These are phyloP conservation scores for Talpa occidentalis DNA, from an alignment of 2,113 vertebrate genomes.

Conservation along the genomic window DNA sequence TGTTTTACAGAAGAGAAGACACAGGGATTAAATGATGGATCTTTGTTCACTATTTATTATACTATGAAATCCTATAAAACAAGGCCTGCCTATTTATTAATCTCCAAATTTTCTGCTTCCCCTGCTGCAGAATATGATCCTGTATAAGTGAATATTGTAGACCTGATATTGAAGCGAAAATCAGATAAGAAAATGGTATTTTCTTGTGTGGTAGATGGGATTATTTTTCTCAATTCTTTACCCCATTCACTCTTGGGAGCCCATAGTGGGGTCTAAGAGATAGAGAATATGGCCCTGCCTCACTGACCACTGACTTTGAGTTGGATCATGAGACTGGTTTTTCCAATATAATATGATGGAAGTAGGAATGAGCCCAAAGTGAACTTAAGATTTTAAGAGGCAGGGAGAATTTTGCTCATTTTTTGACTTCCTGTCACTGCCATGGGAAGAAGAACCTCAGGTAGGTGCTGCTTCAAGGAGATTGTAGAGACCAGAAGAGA, in stretches of 20 bases:
- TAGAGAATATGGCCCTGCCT: fast-evolving
- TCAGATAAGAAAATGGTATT: not conserved
- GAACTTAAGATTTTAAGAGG: not conserved
- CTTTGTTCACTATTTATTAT: not conserved
- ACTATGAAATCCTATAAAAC: not conserved
- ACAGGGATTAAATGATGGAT: not conserved
- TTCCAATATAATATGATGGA: not conserved
- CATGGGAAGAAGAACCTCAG: not conserved
- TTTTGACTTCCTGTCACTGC: not conserved
- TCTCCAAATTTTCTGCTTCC: not conserved
- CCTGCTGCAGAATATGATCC: not conserved
- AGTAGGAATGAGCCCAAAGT: not conserved
- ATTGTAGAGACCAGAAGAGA: not conserved
- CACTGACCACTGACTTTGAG: not conserved
- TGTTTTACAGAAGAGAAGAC: not conserved
- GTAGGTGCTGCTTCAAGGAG: not conserved
- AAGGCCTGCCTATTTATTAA: not conserved
- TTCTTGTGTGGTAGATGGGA: not conserved
- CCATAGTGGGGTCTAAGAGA: not conserved
- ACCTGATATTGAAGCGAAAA: not conserved
- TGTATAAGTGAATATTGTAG: not conserved
- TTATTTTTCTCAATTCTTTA: not conserved
- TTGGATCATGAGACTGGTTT: not conserved
- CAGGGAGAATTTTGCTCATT: not conserved
- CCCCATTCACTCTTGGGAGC: not conserved